Evolutionary conservation across 2,888 invertebrate genomes (phyloP), one percentile per base, ranked within the genome.

Genomic region (Chalcis sispes): DNA sequence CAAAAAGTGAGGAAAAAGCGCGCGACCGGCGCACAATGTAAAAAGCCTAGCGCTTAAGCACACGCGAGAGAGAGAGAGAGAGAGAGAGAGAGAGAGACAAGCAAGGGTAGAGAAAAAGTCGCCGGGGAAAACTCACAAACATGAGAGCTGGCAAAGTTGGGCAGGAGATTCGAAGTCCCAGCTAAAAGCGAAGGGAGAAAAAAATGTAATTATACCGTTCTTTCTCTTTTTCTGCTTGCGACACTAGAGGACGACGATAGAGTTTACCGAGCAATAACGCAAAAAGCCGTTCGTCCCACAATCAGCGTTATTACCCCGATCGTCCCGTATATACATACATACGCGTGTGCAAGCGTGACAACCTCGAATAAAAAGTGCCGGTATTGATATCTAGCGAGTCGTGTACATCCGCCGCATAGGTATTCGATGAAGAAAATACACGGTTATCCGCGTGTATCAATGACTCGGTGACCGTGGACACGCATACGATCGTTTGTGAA

Each of bases 201-300:
- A 73, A 73, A 73, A 73, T 73, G 59, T 73, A 73, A 73, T 73
- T 73, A 73, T 73, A 73, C 73, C 61, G 29, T 20, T 23, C 50
- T 54, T 48, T n/a, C n/a, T n/a, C n/a, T n/a, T n/a, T n/a, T n/a
- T n/a, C n/a, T n/a, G n/a, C n/a, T n/a, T n/a, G n/a, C n/a, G n/a
- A n/a, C n/a, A n/a, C n/a, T n/a, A n/a, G 56, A 27, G 13, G 20
- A 23, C 56, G 46, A 48, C 32, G 48, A 20, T 27, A 8, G 23
- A 15, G 20, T 18, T 15, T 18, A 18, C 18, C 8, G 23, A 40
- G 42, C 61, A 70, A 70, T 70, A 70, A 70, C 58, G 48, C 72
- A 72, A 72, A 72, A 72, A 72, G 58, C 48, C 36, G 64, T 25
- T 13, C 32, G 32, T 5, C 46, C 58, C 46, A 42, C 42, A 56